Conservation (phyloP, 2,888 invertebrate genomes). For the Automeris io region DNA sequence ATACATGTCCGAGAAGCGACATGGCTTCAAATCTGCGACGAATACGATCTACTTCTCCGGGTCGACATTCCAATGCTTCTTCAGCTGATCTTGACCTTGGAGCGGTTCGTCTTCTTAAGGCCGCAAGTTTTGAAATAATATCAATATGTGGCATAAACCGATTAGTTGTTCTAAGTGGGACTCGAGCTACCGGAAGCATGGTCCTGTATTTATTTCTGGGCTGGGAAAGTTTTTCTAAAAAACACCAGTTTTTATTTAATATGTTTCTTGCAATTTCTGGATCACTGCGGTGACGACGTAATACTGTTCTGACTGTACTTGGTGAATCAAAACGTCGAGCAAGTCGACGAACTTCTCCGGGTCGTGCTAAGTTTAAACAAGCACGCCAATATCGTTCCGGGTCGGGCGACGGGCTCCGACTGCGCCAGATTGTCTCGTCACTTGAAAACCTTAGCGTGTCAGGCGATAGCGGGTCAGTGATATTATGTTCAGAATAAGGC, state of each 20-base stretch:
- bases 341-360: slow-evolving; percentile 87
- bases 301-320: slow-evolving; percentile 67
- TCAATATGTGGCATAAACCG: slow-evolving; percentile 92
- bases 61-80: slow-evolving; percentile 69
- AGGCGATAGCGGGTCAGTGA: slow-evolving; percentile 64
- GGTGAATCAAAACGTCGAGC: slow-evolving; percentile 86
- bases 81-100: slow-evolving; percentile 70
- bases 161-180: slow-evolving; percentile 80
- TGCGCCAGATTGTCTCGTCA: slow-evolving; percentile 81
- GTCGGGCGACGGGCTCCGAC: slow-evolving; percentile 85
- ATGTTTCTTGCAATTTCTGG: slow-evolving; percentile 83
- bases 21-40: slow-evolving; percentile 83
- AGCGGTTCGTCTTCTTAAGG: slow-evolving; percentile 69
- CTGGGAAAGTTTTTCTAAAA: slow-evolving; percentile 54
- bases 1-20: slow-evolving; percentile 86
- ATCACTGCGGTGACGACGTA: slow-evolving; percentile 85
- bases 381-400: slow-evolving; percentile 82
- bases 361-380: slow-evolving; percentile 82
- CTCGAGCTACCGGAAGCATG: slow-evolving; percentile 80
- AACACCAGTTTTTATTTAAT: slow-evolving; percentile 66
- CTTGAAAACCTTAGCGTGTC: slow-evolving; percentile 77
- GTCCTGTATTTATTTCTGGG: slow-evolving; percentile 44
- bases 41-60: slow-evolving; percentile 84
- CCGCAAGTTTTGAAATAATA: slow-evolving; percentile 91
- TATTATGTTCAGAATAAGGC: slow-evolving; percentile 69